Base-by-base conservation (phyloP, 2,113 vertebrate species). In the Copsychus sechellarum region DNA sequence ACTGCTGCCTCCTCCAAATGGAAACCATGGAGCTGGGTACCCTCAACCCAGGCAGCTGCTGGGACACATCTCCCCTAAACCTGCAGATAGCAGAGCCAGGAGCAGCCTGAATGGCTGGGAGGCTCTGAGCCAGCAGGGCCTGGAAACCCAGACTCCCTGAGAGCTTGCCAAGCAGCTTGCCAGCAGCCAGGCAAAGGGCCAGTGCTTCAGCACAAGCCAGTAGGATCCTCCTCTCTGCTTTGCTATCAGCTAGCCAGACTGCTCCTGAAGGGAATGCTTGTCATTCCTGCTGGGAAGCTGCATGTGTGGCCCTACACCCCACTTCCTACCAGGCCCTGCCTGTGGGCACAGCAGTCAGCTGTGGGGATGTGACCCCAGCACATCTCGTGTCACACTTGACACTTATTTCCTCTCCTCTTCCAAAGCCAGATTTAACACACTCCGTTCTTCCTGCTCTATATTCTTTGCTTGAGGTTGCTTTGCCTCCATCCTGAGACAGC, bases 1-100 rank as follows among this genome's bases (percentile, higher is more conserved):
- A 38, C 18, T 34, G 1, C 48, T 89, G 77, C 14, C 69, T 86
- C 50, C 65, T 81, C 87, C 8, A 3, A 51, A 60, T 78, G 65
- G 67, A 94, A 95, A 87, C 90, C 73, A 81, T 60, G 90, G 92
- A 95, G 81, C 65, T 71, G 65, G 47, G 43, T 28, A 81, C 61
- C 81, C 43, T 91, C 64, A 65, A 45, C 19, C 38, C 60, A 81
- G 61, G 90, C 73, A 91, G 87, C 34, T 71, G 38, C 72, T 89
- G 64, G 72, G 87, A 62, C 77, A 81, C 2, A 6, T 54, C 81
- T 73, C 5, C 10, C 77, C 69, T 47, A 70, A 96, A 91, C 90
- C 87, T 94, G 77, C 17, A 26, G 81, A 14, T 34, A 14, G 25
- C 0, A 0, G 72, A 86, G 80, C 64, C 77, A 73, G 45, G 48